Base-by-base conservation (phyloP, 2,113 vertebrate species). In the Pipa parva region DNA sequence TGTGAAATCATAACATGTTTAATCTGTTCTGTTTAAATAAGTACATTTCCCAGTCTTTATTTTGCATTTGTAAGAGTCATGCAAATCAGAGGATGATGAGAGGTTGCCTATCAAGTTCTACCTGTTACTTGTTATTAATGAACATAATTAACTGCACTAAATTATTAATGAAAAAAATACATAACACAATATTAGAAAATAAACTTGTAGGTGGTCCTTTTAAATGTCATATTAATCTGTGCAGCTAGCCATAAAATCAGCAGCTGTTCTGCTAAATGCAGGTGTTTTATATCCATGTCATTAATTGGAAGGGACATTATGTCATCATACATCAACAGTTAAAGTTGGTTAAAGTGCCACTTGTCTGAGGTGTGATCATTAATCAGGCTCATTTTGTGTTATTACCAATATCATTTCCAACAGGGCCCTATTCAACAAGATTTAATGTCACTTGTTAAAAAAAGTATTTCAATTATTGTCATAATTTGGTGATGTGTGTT, bases 271-370 rank as follows among this genome's bases (percentile, higher is more conserved):
- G 60, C 77, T 87, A 78, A 59, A 80, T 87, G 78, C 87, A 88
- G 87, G 87, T 87, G 84, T 77, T 88, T 87, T 78, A 83, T 87
- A 83, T 77, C 81, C 76, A 83, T 84, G 83, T 77, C 87, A 87
- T 90, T 87, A 89, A 89, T 86, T 80, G 86, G 83, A 90, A 81
- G 83, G 86, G 85, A 89, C 86, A 81, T 84, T 77, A 80, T 86
- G 87, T 82, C 86, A 87, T 79, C 84, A 73, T 83, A 80, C 83
- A 84, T 86, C 86, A 87, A 62, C 72, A 74, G 83, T 79, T 80
- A 78, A 80, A 87, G 83, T 82, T 80, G 83, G 78, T 73, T 78
- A 59, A 77, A 88, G 86, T 83, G 86, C 84, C 85, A 83, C 83
- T 86, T 84, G 39, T 78, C 83, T 82, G 72, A 75, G 77, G 80